Conservation (phyloP, 2,888 invertebrate species). For the Diaphora mendica region DNA sequence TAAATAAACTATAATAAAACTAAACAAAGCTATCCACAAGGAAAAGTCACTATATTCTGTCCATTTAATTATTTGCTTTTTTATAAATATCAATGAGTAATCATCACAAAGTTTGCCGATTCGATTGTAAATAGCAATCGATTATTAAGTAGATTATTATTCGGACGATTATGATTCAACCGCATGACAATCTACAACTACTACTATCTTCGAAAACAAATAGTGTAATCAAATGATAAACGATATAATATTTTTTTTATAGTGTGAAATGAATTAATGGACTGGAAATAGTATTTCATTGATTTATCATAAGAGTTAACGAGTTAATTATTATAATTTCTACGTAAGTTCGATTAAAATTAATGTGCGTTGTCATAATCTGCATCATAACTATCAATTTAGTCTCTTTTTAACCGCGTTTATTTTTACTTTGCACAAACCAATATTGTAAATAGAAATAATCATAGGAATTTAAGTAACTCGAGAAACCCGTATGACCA, state of each 20-base stretch:
- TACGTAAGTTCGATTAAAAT: background rate
- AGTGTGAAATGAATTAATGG: too few species aligned
- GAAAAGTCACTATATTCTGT: background rate
- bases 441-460: background rate
- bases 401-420: background rate
- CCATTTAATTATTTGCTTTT: background rate
- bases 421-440: background rate
- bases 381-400: background rate
- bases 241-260: too few species aligned
- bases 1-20: background rate
- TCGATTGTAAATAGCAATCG: background rate
- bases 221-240: too few species aligned
- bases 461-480: background rate
- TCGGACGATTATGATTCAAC: too few species aligned
- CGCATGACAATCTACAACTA: too few species aligned
- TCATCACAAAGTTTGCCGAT: background rate
- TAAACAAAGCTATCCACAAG: background rate
- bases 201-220: too few species aligned
- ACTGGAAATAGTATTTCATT: background rate
- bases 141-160: too few species aligned
- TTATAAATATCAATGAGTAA: background rate
- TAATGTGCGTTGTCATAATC: background rate
- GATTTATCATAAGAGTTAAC: background rate
- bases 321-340: background rate
- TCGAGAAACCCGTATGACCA: background rate